Base-by-base conservation (phyloP, 2,113 vertebrate genomes). In the Dipodomys merriami region DNA sequence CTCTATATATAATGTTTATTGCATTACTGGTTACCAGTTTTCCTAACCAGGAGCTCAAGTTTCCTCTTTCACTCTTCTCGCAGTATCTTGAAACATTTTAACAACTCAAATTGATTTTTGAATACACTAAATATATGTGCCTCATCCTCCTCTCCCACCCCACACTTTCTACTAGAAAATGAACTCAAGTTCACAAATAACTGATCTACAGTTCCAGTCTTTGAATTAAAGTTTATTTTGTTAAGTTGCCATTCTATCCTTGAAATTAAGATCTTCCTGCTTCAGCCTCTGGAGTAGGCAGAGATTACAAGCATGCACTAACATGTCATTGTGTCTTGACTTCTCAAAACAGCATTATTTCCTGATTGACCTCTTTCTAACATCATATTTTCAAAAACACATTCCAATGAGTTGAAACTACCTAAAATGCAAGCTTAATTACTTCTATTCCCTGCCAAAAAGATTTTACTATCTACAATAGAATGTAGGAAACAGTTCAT, bases 391-490 rank as follows among this genome's bases (percentile, higher is more conserved):
- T 81, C 39, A 83, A 94, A 93, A 91, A 22, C 77, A 65, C 30
- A 69, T 81, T 84, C n/a, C n/a, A 90, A 89, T 77, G 29, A 49
- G 0, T 27, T 60, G 64, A 18, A 90, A 78, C 12, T n/a, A 30
- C 5, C 20, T 76, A 65, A 95, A 90, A 71, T 78, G 83, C 2
- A 87, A 49, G 60, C 73, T 19, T 46, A 67, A 2, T 16, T 18
- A 87, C 35, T 82, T 79, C 4, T 92, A 68, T 81, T 84, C 20
- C 18, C 10, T 95, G 90, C 64, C 67, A 88, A 90, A 88, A 86
- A 77, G 19, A 64, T 72, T 91, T 94, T 77, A 91, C 12, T 77
- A 25, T 35, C 20, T 53, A 16, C 22, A 84, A 71, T 6, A 91
- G 39, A 68, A 93, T 64, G 80, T 39, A 83, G 82, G 78, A 60